These are phyloP conservation scores for Melinopterus prodromus DNA, from an alignment of 2,888 invertebrate genomes.

Conservation along the genomic window DNA sequence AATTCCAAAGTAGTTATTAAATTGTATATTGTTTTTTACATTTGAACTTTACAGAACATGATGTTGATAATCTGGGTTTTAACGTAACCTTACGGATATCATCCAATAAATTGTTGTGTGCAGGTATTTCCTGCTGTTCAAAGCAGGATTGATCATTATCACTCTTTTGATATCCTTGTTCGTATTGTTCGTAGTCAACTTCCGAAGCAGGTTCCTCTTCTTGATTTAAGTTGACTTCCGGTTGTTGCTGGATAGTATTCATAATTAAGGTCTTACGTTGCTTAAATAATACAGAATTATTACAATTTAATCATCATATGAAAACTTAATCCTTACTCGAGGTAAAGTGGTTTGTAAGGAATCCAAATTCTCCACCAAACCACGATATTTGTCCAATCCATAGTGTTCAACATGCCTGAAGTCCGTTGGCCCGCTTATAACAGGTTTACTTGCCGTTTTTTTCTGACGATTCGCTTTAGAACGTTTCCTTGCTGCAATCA, in stretches of 20 bases:
- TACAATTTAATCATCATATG: background rate
- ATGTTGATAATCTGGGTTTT: background rate
- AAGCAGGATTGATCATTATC: too few relatives aligned
- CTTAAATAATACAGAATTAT: background rate
- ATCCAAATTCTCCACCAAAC: background rate
- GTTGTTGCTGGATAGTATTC: background rate
- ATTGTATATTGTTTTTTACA: background rate
- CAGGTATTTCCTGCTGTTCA: background rate
- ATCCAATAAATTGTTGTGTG: background rate
- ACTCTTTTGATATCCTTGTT: background rate
- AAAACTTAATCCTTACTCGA: background rate
- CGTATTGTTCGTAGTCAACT: background rate
- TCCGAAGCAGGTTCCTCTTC: background rate
- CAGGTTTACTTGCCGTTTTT: background rate
- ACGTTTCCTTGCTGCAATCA: background rate
- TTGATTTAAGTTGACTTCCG: background rate
- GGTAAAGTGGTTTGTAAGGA: background rate
- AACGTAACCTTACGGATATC: background rate
- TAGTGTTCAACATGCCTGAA: constrained; percentile 17
- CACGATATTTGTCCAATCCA: background rate
- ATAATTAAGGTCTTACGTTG: background rate
- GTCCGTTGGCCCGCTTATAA: constrained; percentile 8
- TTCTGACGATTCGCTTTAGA: background rate
- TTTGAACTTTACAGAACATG: background rate
- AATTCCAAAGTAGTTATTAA: background rate